Conservation (phyloP, 2,797 vertebrate genomes). For the Lemur catta region DNA sequence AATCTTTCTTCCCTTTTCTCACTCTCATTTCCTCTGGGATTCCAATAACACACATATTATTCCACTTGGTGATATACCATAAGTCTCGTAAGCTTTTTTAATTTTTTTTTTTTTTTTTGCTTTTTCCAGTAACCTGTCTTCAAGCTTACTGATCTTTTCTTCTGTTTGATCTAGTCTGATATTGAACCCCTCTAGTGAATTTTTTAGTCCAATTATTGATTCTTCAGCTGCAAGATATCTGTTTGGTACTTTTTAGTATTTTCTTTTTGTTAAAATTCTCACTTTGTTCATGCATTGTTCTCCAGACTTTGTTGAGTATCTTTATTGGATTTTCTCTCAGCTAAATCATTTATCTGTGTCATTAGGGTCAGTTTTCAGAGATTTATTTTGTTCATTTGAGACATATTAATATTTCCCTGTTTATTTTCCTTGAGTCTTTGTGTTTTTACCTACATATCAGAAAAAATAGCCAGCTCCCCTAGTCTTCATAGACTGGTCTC, state of each 20-base stretch:
- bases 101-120: neutral
- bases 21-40: neutral
- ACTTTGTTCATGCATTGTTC: neutral
- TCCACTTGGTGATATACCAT: neutral
- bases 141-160: neutral
- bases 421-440: neutral
- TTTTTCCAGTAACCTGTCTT: neutral
- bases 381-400: neutral
- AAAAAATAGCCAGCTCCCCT: neutral
- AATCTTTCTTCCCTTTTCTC: neutral
- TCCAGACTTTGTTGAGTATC: neutral
- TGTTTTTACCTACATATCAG: neutral
- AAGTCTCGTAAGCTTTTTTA: neutral
- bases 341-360: neutral
- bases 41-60: neutral
- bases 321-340: neutral
- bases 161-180: neutral
- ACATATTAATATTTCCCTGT: neutral
- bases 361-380: neutral
- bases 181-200: neutral
- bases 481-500: neutral
- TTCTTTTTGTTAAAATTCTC: neutral
- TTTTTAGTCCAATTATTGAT: neutral
- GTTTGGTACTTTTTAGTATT: neutral
- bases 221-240: neutral